Conservation (phyloP, 1,140 invertebrate genomes). For the Lasaia peninsularis region DNA sequence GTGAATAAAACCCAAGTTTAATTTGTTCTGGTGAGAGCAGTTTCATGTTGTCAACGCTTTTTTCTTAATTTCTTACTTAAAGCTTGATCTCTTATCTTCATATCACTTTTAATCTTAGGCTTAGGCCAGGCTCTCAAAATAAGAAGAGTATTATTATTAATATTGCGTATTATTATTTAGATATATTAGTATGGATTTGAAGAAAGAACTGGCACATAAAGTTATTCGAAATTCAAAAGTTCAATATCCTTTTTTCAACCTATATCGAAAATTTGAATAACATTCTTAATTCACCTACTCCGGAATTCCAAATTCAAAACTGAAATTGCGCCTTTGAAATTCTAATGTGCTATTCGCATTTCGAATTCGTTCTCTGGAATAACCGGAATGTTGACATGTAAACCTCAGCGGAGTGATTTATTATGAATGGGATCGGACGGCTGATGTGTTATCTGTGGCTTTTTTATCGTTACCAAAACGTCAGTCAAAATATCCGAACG, state of each 20-base stretch:
- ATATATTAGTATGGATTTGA: too few species aligned
- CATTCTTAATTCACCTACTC: constrained; percentile 18
- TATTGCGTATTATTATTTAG: too few species aligned
- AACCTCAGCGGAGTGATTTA: constrained; percentile 37
- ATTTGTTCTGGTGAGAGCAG: too few species aligned
- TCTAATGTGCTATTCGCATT: constrained; percentile 28
- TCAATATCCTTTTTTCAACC: neutral
- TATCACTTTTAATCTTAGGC: too few species aligned
- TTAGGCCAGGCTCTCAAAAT: too few species aligned
- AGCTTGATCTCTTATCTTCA: too few species aligned
- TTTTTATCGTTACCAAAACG: constrained; percentile 28
- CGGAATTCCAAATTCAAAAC: constrained; percentile 25
- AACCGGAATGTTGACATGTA: constrained; percentile 35
- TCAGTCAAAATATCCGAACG: constrained; percentile 20
- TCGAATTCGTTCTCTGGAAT: constrained; percentile 28
- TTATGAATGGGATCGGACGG: constrained; percentile 32
- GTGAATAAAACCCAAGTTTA: too few species aligned
- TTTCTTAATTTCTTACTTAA: too few species aligned
- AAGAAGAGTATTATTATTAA: too few species aligned
- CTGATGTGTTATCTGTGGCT: constrained; percentile 22
- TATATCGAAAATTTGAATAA: constrained; percentile 7
- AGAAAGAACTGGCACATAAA: neutral
- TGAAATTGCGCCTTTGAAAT: constrained; percentile 27
- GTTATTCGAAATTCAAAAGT: neutral
- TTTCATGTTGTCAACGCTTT: too few species aligned